Evolutionary conservation across 2,888 invertebrate genomes (phyloP), one percentile per base, ranked within the genome.

Genomic region (Thymelicus sylvestris): DNA sequence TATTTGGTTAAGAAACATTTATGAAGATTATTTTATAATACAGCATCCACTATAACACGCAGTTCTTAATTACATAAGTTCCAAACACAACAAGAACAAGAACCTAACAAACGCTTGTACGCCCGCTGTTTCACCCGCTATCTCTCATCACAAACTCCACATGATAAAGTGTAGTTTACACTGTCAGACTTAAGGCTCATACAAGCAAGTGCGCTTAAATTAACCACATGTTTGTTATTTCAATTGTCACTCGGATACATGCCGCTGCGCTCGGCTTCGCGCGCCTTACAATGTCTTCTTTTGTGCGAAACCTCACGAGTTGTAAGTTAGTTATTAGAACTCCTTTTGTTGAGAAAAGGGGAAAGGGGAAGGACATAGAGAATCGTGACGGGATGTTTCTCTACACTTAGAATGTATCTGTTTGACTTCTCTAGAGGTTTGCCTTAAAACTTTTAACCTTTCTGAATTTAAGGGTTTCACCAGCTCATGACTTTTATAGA

Each of bases 201-300:
- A 71, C 74, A 63, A 59, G 71, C 74, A 66, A 74, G 77, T 72
- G 68, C 69, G 74, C 76, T 77, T 76, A 78, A 79, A 80, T 80
- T 80, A 79, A 80, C 78, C 75, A 74, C 73, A 74, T 77, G 78
- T 78, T 79, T 80, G 80, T 79, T 79, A 73, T 79, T 77, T 74
- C 78, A 79, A 78, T 80, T 80, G 79, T 77, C 79, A 76, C 78
- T 69, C 52, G 66, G 39, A 47, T 44, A 66, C 63, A 44, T 55
- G 12, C 59, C 66, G 64, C 10, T 52, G 61, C 60, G 55, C 71
- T 44, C 63, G 55, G 71, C 66, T 57, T 64, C 52, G 48, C 44
- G 44, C 66, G 63, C 62, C 57, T 68, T 55, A 55, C 65, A 52
- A 60, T 48, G 64, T 63, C 12, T 60, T 67, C 48, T 65, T 57